These are phyloP conservation scores for Melieria picta DNA, from an alignment of 2,888 invertebrate species.

Conservation along the genomic window DNA sequence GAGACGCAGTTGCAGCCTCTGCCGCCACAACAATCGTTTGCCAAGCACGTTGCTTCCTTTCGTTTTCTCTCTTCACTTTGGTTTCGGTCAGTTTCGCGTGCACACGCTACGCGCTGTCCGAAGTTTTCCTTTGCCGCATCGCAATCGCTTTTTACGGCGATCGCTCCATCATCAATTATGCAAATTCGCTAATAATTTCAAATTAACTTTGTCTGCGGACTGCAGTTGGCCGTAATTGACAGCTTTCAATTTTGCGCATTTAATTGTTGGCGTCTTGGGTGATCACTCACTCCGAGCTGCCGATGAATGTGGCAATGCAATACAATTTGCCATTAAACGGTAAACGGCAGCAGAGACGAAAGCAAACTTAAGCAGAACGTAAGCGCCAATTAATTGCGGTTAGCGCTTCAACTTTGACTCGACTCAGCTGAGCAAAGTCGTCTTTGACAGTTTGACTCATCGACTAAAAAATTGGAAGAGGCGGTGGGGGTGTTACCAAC, in stretches of 20 bases:
- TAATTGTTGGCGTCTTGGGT: constrained; percentile 20
- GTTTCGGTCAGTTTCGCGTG: not conserved
- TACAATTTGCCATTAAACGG: too few relatives aligned
- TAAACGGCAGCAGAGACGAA: too few relatives aligned
- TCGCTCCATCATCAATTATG: constrained; percentile 56
- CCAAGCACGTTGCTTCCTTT: too few relatives aligned
- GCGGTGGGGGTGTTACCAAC: too few relatives aligned
- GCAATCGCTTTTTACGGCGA: not conserved
- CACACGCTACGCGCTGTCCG: not conserved
- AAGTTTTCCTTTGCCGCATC: not conserved
- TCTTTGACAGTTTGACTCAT: too few relatives aligned
- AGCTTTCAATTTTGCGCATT: constrained; percentile 26
- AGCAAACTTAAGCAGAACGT: not conserved
- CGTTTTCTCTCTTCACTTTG: not conserved
- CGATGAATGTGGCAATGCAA: too few relatives aligned
- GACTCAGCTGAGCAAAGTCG: too few relatives aligned
- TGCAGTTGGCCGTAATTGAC: constrained; percentile 49
- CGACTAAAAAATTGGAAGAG: too few relatives aligned
- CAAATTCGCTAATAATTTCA: constrained; percentile 57
- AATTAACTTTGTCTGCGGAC: constrained; percentile 43
- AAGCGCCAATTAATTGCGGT: not conserved
- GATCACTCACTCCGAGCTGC: too few relatives aligned
- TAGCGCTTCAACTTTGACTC: not conserved
- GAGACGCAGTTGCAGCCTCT: not conserved
- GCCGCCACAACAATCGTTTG: too few relatives aligned